Percentiles rank a stretch among this genome's conserved stretches.
Conservation (phyloP, 1,140 invertebrate genomes). For the Antheraea pernyi region DNA sequence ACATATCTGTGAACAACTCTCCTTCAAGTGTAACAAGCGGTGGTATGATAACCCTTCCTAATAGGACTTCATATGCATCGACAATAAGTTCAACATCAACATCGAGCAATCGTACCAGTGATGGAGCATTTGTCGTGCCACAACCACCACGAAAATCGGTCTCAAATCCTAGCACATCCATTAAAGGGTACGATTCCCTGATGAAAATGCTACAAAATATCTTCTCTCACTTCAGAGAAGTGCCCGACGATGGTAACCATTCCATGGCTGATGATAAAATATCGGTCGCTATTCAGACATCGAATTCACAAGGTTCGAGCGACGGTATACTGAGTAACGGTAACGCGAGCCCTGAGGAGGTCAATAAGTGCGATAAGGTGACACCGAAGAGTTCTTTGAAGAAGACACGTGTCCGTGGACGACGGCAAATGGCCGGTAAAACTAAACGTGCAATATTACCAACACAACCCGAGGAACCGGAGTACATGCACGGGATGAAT, state of each 20-base stretch:
- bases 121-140: conserved; percentile 71
- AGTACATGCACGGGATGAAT: conserved; percentile 67
- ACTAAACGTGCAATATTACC: conserved; percentile 70
- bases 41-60: conserved; percentile 68
- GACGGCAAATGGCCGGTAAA: conserved; percentile 62
- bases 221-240: conserved; percentile 61
- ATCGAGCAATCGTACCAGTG: conserved; percentile 69
- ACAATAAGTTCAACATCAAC: conserved; percentile 65
- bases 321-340: conserved; percentile 56
- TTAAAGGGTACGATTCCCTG: conserved; percentile 69
- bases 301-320: conserved; percentile 43
- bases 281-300: conserved; percentile 61
- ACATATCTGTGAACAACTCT: conserved; percentile 64
- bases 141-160: conserved; percentile 68
- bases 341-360: conserved; percentile 68
- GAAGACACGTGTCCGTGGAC: conserved; percentile 61
- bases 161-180: conserved; percentile 53
- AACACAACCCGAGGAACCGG: conserved; percentile 64
- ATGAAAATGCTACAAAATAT: conserved; percentile 72
- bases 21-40: conserved; percentile 73
- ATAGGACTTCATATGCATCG: conserved; percentile 70
- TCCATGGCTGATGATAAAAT: conserved; percentile 61
- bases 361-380: conserved; percentile 63
- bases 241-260: conserved; percentile 49
- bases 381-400: conserved; percentile 77